A percentile compares a stretch with the other conserved stretches of the same genome.
Evolutionary conservation across 2,113 vertebrate genomes (phyloP).

Genomic region (Myanophis thanlyinensis): DNA sequence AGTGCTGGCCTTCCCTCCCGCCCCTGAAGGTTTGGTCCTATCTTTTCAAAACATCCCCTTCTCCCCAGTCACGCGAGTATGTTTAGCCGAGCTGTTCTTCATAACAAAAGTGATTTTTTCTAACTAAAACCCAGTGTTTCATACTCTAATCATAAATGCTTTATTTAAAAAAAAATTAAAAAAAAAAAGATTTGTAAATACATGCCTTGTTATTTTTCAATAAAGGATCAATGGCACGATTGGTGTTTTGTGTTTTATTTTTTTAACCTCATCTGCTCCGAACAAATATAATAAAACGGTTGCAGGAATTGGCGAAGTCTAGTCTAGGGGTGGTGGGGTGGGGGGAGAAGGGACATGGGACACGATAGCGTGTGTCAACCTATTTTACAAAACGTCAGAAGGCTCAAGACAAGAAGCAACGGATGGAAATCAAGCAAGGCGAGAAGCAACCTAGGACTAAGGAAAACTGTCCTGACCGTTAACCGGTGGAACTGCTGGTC

Average conservation of each 20-base stretch:
- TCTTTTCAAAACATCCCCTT: background rate
- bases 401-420: background rate
- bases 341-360: no score
- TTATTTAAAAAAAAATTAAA: constrained; percentile 16
- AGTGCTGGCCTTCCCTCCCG: no score
- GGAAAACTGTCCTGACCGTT: no score
- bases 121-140: constrained; percentile 31
- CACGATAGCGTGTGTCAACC: no score
- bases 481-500: no score
- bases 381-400: background rate
- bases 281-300: background rate
- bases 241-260: background rate
- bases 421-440: no score
- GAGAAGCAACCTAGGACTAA: no score
- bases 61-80: background rate
- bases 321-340: no score
- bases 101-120: background rate
- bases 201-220: constrained; percentile 57
- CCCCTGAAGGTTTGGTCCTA: background rate
- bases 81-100: constrained; percentile 18
- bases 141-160: constrained; percentile 33
- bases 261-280: rapidly evolving
- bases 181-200: constrained; percentile 49
- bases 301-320: background rate
- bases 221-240: constrained; percentile 49